phyloP scores from a whole-genome alignment of 2,888 invertebrate species.

The Acanthacorydalis orientalis region DNA sequence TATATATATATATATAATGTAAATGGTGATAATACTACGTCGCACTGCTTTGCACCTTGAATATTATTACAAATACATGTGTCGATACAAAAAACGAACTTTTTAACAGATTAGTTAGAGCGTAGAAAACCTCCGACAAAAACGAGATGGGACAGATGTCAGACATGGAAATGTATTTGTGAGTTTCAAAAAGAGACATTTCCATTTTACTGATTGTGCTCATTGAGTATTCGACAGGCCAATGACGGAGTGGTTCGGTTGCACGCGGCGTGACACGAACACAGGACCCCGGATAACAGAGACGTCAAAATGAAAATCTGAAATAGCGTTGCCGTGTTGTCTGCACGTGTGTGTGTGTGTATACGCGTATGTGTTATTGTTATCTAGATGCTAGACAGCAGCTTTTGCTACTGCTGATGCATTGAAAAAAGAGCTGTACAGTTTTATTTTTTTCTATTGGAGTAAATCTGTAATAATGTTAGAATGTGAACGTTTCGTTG shows the following conservation, averaged over 20 bases:
- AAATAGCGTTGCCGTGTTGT: too few relatives aligned
- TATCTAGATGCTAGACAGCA: constrained; percentile 16
- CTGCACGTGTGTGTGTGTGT: background rate
- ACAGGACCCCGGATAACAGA: background rate
- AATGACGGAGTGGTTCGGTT: constrained; percentile 24
- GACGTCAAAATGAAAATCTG: too few relatives aligned
- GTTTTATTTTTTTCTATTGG: constrained; percentile 13
- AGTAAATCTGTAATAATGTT: constrained; percentile 14
- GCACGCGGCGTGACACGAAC: background rate
- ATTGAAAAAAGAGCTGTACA: constrained; percentile 16
- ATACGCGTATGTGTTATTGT: constrained; percentile 10
- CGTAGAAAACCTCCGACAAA: too few relatives aligned
- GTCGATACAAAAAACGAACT: too few relatives aligned
- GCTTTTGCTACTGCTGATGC: constrained; percentile 13
- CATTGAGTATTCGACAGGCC: constrained; percentile 28
- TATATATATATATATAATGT: too few relatives aligned
- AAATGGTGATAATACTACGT: too few relatives aligned
- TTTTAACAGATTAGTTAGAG: too few relatives aligned
- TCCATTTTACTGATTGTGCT: constrained; percentile 26
- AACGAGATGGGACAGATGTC: background rate
- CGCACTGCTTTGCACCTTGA: too few relatives aligned
- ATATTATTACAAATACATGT: too few relatives aligned
- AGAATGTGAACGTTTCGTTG: constrained; percentile 13
- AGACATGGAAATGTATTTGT: background rate
- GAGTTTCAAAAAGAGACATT: constrained; percentile 16